Percentiles rank a stretch among this genome's conserved stretches.
These are phyloP conservation scores for Cervus canadensis DNA, from an alignment of 2,113 vertebrate species.

Conservation along the genomic window DNA sequence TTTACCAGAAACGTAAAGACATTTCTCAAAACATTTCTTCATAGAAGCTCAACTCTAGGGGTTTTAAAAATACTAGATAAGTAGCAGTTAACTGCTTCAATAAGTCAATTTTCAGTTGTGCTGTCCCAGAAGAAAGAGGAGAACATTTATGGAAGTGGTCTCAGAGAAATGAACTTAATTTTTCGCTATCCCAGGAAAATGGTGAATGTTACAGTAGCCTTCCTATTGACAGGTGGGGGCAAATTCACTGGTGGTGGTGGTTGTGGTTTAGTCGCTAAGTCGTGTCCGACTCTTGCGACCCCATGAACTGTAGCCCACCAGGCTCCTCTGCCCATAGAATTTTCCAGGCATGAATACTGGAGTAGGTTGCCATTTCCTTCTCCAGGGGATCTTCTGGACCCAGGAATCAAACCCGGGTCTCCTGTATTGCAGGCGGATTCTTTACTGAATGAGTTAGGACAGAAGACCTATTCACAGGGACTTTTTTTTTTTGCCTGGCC, in stretches of 20 bases:
- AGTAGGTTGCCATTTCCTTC: too few species aligned
- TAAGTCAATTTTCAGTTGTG: background rate
- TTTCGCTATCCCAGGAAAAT: background rate
- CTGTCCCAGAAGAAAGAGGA: background rate
- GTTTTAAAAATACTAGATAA: background rate
- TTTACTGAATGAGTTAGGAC: too few species aligned
- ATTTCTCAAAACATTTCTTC: conserved; percentile 1
- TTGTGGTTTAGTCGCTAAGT: background rate
- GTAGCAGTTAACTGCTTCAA: background rate
- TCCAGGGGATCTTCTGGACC: too few species aligned
- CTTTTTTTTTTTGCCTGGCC: background rate
- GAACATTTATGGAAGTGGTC: background rate
- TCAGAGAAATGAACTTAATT: background rate
- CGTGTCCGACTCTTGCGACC: rapidly evolving
- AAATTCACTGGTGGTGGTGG: background rate
- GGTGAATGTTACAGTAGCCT: background rate
- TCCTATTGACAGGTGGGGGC: background rate
- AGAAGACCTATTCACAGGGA: background rate
- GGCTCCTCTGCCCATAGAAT: background rate
- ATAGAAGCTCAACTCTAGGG: background rate
- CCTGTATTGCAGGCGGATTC: too few species aligned
- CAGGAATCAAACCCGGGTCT: too few species aligned
- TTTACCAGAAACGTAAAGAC: conserved; percentile 36
- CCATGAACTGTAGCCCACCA: background rate
- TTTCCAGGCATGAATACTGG: background rate